phyloP scores from a whole-genome alignment of 2,113 vertebrate species.

The Callocephalon fimbriatum region DNA sequence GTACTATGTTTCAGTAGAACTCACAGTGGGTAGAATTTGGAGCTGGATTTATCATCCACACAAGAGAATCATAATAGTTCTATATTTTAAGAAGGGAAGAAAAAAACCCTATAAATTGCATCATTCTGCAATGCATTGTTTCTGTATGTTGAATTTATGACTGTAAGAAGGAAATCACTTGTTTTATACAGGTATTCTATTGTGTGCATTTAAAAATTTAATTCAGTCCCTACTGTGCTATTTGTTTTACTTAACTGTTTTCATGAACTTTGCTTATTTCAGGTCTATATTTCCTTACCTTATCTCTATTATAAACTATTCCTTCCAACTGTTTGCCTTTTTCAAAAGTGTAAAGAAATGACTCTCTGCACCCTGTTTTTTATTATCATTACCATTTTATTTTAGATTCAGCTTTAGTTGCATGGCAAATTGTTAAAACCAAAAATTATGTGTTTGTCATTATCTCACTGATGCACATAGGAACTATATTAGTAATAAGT shows the following conservation, averaged over 20 bases:
- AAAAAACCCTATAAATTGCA: slow-evolving; percentile 53
- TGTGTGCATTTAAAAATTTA: slow-evolving; percentile 63
- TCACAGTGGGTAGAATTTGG: slow-evolving; percentile 63
- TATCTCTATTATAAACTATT: slow-evolving; percentile 4
- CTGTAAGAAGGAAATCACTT: slow-evolving; percentile 47
- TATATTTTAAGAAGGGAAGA: slow-evolving; percentile 57
- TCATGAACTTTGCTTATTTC: slow-evolving; percentile 52
- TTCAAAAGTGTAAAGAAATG: background rate
- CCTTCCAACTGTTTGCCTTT: background rate
- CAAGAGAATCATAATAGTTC: slow-evolving; percentile 69
- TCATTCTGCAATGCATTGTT: slow-evolving; percentile 64
- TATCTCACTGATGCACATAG: background rate
- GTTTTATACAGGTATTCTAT: slow-evolving; percentile 61
- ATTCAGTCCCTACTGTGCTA: slow-evolving; percentile 41
- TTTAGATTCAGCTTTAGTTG: background rate
- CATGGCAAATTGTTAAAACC: background rate
- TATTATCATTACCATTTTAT: background rate
- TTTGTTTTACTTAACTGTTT: slow-evolving; percentile 62
- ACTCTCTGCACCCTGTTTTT: background rate
- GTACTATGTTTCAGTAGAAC: slow-evolving; percentile 53
- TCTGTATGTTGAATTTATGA: slow-evolving; percentile 68
- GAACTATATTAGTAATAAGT: background rate
- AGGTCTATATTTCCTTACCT: slow-evolving; percentile 33
- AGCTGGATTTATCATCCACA: slow-evolving; percentile 71
- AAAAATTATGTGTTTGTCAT: background rate